Evolutionary conservation across 2,113 vertebrate species (phyloP).

Genomic region (Prunella fulvescens): DNA sequence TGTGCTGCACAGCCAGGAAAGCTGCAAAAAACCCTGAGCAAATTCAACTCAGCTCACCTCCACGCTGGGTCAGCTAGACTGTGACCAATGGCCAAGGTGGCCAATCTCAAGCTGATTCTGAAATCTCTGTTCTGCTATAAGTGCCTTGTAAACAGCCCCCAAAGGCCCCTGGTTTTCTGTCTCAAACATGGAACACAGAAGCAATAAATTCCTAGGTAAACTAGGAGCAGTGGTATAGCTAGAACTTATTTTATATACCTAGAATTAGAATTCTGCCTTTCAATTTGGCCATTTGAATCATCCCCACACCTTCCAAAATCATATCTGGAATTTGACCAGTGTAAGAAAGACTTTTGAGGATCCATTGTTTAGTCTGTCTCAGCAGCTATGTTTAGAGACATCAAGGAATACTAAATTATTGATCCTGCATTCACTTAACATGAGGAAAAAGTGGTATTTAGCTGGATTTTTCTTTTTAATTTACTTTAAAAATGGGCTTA

Average conservation of each 20-base stretch:
- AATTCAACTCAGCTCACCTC: neutral
- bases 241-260: neutral
- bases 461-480: neutral
- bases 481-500: conserved; percentile 32
- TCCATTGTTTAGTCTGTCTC: neutral
- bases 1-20: neutral
- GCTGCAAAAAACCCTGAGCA: neutral
- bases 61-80: neutral
- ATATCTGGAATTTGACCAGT: neutral
- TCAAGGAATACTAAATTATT: neutral
- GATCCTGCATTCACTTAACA: neutral
- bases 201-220: neutral
- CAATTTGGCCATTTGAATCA: neutral
- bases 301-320: neutral
- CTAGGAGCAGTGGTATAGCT: neutral
- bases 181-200: neutral
- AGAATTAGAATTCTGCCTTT: neutral
- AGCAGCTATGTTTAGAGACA: neutral
- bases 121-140: neutral
- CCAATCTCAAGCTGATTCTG: neutral
- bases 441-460: neutral
- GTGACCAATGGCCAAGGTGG: neutral
- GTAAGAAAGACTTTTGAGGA: neutral
- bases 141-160: neutral
- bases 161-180: neutral